Evolutionary conservation across 2,797 vertebrate species (phyloP), one percentile per base, ranked within the genome.

Genomic region (Onychomys torridus): DNA sequence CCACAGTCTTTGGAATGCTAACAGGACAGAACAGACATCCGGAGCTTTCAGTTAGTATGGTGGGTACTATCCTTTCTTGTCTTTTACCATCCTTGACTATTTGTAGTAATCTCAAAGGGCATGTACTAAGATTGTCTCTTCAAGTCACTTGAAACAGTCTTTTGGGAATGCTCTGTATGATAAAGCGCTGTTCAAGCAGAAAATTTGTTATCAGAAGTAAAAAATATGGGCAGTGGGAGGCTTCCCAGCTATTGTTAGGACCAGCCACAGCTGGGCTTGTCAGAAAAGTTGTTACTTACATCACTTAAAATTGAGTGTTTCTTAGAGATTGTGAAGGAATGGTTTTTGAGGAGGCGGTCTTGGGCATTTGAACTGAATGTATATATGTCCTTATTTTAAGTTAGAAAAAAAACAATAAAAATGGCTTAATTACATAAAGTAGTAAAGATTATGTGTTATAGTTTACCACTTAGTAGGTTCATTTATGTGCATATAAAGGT

Each of bases 361-460:
- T 78, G 37, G 67, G 57, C 63, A 89, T 88, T 93, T 92, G n/a
- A 95, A 9, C 21, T 89, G 52, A 95, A 86, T 86, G 69, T 79
- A 61, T 94, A 79, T 43, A 75, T 12, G 49, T 87, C 89, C 40
- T 96, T 94, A 76, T 95, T 93, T 90, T 83, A 69, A 88, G 40
- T 93, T 89, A 83, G 23, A 65, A 89, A 96, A 89, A 96, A 32
- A 52, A 52, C 49, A 77, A 83, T 34, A 89, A 78, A 85, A 85
- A 79, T 75, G 81, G 37, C 43, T 91, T 88, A 90, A 17, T 79
- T n/a, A 67, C 19, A 69, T 84, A 96, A 84, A 93, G n/a, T 91
- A 93, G 67, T 87, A 79, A 86, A 87, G 61, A 90, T 92, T 79
- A 71, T 84, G 29, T 75, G 16, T 75, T 94, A 59, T 29, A 83